Evolutionary conservation across 2,113 vertebrate species (phyloP).

Genomic region (Phylloscopus trochiloides): DNA sequence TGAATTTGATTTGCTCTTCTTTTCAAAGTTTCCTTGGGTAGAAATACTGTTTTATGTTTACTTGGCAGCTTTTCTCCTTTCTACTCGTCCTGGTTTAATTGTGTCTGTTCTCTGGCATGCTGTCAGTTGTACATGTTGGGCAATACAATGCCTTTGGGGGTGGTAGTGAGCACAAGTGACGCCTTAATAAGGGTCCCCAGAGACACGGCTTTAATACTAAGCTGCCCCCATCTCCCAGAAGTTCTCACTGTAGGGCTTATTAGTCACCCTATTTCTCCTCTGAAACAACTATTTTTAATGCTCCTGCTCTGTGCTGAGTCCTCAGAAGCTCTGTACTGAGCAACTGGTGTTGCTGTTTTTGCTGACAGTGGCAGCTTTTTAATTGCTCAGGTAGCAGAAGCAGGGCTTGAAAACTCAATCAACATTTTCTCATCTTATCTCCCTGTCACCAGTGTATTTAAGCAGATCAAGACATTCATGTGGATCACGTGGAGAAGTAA

Average conservation of each 20-base stretch:
- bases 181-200: background rate
- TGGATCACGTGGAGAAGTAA: background rate
- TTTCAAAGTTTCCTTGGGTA: background rate
- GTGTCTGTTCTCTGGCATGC: background rate
- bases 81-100: background rate
- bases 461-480: background rate
- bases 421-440: background rate
- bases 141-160: background rate
- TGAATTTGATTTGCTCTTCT: background rate
- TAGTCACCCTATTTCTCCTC: background rate
- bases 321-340: background rate
- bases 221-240: background rate
- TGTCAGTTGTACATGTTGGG: background rate
- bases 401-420: background rate
- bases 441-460: background rate
- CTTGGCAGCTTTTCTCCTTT: background rate
- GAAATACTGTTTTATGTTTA: background rate
- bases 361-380: background rate
- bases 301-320: background rate
- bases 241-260: background rate
- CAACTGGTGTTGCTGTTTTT: background rate
- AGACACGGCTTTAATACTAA: background rate
- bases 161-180: background rate
- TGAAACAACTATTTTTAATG: background rate
- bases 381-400: conserved; percentile 2